Conservation (phyloP, 2,888 invertebrate species). For the Standfussiana lucernea region DNA sequence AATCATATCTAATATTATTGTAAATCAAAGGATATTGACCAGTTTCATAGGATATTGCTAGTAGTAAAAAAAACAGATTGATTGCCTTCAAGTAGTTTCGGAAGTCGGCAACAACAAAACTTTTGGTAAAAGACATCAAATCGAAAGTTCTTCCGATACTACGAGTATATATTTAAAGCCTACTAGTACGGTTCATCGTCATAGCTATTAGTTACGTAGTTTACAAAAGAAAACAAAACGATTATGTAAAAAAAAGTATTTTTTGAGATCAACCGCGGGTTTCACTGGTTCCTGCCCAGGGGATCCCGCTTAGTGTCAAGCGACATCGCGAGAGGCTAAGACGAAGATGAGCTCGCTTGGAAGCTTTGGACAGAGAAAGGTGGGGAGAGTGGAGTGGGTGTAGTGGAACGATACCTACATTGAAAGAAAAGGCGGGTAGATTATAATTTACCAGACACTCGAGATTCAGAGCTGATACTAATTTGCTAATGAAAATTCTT, state of each 20-base stretch:
- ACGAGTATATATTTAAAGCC: no score
- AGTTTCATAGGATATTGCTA: constrained; percentile 32
- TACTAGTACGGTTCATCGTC: no score
- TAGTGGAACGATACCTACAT: neutral
- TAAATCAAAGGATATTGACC: constrained; percentile 26
- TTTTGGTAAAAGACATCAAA: neutral
- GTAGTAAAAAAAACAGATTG: constrained; percentile 36
- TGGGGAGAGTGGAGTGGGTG: neutral
- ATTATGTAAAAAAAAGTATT: no score
- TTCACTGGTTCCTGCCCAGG: neutral
- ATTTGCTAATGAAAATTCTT: neutral
- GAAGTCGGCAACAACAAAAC: constrained; percentile 19
- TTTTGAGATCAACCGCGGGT: no score
- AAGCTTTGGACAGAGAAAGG: neutral
- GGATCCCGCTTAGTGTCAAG: neutral
- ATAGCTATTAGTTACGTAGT: no score
- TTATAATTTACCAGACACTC: neutral
- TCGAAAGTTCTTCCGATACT: neutral
- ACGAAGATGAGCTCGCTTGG: neutral
- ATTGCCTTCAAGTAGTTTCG: constrained; percentile 11
- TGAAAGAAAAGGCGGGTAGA: neutral
- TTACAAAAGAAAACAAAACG: no score
- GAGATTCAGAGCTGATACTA: neutral
- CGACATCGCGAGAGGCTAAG: neutral
- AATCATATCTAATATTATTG: constrained; percentile 15